Percentiles rank a stretch among this genome's conserved stretches.
phyloP scores from a whole-genome alignment of 2,113 vertebrate species.

The Spea multiplicata region DNA sequence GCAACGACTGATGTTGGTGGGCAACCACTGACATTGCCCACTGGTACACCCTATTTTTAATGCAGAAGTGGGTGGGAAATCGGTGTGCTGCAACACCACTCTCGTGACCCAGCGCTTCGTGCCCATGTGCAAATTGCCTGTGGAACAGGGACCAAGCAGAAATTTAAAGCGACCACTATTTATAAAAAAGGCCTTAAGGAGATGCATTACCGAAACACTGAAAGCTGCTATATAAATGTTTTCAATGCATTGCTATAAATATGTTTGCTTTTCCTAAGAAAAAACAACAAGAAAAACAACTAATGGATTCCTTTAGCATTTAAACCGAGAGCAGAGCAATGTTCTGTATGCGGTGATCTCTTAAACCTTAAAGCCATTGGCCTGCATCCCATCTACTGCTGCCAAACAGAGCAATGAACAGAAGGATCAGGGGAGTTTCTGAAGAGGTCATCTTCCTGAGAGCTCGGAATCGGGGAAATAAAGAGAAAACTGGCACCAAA shows the following conservation, averaged over 20 bases:
- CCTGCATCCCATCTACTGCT: background rate
- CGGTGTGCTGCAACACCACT: too few species aligned
- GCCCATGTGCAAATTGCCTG: too few species aligned
- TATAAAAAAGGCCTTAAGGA: too few species aligned
- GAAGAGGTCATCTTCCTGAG: background rate
- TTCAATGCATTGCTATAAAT: background rate
- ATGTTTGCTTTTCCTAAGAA: background rate
- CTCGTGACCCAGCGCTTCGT: too few species aligned
- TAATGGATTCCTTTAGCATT: background rate
- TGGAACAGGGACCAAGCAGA: too few species aligned
- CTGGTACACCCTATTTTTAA: too few species aligned
- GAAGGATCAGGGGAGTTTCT: background rate
- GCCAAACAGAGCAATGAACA: conserved; percentile 18
- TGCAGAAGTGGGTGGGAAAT: too few species aligned
- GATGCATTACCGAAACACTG: background rate
- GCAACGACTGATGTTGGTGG: too few species aligned
- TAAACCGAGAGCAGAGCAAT: background rate
- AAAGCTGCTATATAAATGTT: background rate
- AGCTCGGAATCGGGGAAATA: background rate
- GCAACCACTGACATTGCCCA: too few species aligned
- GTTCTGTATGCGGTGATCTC: background rate
- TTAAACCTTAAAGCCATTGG: conserved; percentile 16
- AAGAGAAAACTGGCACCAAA: background rate
- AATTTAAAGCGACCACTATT: too few species aligned
- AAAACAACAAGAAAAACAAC: background rate